Evolutionary conservation across 2,888 invertebrate genomes (phyloP), one percentile per base, ranked within the genome.

Genomic region (Ennomos erosarius): DNA sequence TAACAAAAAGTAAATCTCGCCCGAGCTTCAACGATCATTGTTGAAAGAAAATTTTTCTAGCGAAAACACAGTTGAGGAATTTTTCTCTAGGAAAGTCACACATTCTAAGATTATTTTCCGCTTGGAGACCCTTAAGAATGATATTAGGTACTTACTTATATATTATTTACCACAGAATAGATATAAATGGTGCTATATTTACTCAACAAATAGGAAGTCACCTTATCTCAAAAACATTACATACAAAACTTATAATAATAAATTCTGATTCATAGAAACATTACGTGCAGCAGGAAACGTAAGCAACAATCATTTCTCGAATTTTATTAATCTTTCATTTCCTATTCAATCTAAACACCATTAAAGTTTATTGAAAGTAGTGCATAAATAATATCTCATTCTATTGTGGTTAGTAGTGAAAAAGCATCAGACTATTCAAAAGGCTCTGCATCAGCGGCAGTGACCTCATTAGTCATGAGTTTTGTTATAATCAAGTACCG

Each of bases 401-500:
- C 45, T 51, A 48, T 53, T 57, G 39, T 55, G 44, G 45, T 26
- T 26, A 26, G 1, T 26, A 26, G 46, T 45, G 49, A 62, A 56
- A 59, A 54, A 62, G 51, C 55, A 62, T 59, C 53, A 55, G 44
- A 44, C 37, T 37, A 36, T 64, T 64, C 58, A 44, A 58, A 66
- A 60, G 63, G 64, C 67, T 64, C 68, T 66, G 67, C 68, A 68
- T 66, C 65, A 58, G 59, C 45, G 47, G 68, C 74, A 71, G 64
- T 77, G 87, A 71, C 85, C 88, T 77, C 83, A 82, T 84, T 87
- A 76, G 78, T 74, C 62, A 63, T 67, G 65, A 62, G 73, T 78
- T 84, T 83, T 78, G 85, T 79, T 81, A 81, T 79, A 81, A 74
- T 84, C 75, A 68, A 74, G 79, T 88, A 87, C 88, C 88, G 88